Percentiles rank a stretch among this genome's conserved stretches.
Conservation (phyloP, 2,797 vertebrate genomes). For the Erpetoichthys calabaricus region DNA sequence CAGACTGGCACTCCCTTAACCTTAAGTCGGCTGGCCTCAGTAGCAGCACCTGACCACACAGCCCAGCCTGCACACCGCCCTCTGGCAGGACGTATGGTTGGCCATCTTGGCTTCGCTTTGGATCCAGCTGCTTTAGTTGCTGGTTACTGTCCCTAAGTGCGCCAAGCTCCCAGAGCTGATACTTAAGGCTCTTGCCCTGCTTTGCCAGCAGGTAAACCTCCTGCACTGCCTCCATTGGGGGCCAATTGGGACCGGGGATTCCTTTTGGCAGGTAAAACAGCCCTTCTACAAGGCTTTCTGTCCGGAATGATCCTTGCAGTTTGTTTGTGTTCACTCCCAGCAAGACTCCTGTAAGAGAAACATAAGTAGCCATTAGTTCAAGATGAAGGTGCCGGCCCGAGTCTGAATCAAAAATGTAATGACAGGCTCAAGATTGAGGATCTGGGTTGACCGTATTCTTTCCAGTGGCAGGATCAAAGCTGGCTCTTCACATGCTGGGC, state of each 20-base stretch:
- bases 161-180: slow-evolving; percentile 68
- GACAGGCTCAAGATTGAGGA: too few species aligned
- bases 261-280: slow-evolving; percentile 27
- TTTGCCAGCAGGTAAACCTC: slow-evolving; percentile 68
- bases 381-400: too few species aligned
- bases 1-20: too few species aligned
- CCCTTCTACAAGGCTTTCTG: slow-evolving; percentile 34
- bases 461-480: too few species aligned
- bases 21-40: slow-evolving; percentile 27
- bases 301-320: slow-evolving; percentile 14
- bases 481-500: too few species aligned
- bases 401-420: too few species aligned
- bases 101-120: slow-evolving; percentile 50
- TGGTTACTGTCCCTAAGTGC: slow-evolving; percentile 55
- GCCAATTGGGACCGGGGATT: slow-evolving; percentile 1
- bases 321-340: slow-evolving; percentile 42
- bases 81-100: slow-evolving; percentile 58
- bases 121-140: slow-evolving; percentile 64
- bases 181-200: slow-evolving; percentile 76
- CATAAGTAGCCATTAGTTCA: too few species aligned
- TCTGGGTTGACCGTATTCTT: too few species aligned
- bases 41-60: slow-evolving; percentile 64
- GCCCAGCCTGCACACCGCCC: slow-evolving; percentile 58
- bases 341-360: slow-evolving; percentile 46
- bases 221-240: slow-evolving; percentile 7